Base-by-base conservation (phyloP, 2,888 invertebrate genomes). In the Cantharis lateralis region DNA sequence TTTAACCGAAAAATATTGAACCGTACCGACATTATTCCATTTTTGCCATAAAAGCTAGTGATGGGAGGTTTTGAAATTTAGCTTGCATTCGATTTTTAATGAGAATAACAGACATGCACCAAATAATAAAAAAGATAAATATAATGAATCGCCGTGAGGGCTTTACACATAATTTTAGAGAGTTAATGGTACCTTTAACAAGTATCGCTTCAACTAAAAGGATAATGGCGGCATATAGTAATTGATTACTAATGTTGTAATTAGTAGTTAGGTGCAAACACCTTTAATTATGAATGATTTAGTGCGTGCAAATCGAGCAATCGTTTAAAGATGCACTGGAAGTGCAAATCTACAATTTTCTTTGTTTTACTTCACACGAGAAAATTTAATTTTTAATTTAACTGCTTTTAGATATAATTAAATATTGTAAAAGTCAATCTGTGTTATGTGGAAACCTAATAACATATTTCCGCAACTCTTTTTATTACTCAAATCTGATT, bases 161-260 rank as follows among this genome's bases (percentile, higher is more conserved):
- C 68, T 69, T 62, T 66, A 28, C 69, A 73, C 73, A 68, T 73
- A 73, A 73, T 68, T 73, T 72, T 62, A 18, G 68, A 73, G 73
- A 73, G 73, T n/a, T 73, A 73, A 73, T 73, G 73, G 73, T 24
- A 66, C 24, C 69, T 32, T 69, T 73, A 73, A 75, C 72, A 78
- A 75, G 75, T 72, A 78, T 72, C 78, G 78, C 72, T 72, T 78
- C 75, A 75, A 72, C 75, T 74, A 72, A 70, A 66, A 66, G 68
- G 73, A 72, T 78, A 73, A 78, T 78, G 69, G 72, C 66, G 68
- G 72, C 70, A 76, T 72, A 72, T 71, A 63, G 74, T 79, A 79
- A 79, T 79, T 79, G 78, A 74, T 79, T 79, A 71, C 72, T 77
- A 77, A 77, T 79, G 78, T 74, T 74, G 68, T 79, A 79, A 79